These are phyloP conservation scores for Mya arenaria DNA, from an alignment of 1,140 invertebrate genomes.

Conservation along the genomic window DNA sequence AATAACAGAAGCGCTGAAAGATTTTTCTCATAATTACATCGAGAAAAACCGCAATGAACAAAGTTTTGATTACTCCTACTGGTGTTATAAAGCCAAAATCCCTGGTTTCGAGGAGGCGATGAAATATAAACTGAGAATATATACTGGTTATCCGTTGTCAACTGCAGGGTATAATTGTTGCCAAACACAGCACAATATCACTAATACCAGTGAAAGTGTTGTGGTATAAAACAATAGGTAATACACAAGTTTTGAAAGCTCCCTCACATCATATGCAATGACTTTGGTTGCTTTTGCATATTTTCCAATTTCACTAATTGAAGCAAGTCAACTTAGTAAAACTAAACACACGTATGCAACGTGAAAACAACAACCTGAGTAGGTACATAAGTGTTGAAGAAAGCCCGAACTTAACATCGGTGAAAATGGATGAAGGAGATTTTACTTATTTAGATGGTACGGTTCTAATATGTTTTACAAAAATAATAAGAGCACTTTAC, in stretches of 20 bases:
- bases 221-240: background rate
- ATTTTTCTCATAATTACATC: constrained; percentile 17
- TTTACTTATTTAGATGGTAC: constrained; percentile 25
- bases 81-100: constrained; percentile 19
- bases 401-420: background rate
- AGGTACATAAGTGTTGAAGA: background rate
- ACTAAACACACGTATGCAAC: background rate
- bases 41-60: background rate
- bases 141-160: constrained; percentile 17
- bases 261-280: constrained; percentile 20
- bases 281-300: constrained; percentile 18
- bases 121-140: constrained; percentile 16
- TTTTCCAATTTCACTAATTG: constrained; percentile 25
- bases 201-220: background rate
- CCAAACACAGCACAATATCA: background rate
- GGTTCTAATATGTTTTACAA: constrained; percentile 21
- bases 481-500: constrained; percentile 11
- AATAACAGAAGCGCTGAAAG: constrained; percentile 10
- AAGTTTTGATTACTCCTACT: constrained; percentile 20
- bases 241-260: background rate
- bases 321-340: background rate
- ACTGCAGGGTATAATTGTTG: constrained; percentile 31
- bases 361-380: background rate
- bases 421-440: background rate
- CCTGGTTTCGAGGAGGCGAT: constrained; percentile 30